phyloP scores from a whole-genome alignment of 2,113 vertebrate species.

The Cynopterus brachyotis region DNA sequence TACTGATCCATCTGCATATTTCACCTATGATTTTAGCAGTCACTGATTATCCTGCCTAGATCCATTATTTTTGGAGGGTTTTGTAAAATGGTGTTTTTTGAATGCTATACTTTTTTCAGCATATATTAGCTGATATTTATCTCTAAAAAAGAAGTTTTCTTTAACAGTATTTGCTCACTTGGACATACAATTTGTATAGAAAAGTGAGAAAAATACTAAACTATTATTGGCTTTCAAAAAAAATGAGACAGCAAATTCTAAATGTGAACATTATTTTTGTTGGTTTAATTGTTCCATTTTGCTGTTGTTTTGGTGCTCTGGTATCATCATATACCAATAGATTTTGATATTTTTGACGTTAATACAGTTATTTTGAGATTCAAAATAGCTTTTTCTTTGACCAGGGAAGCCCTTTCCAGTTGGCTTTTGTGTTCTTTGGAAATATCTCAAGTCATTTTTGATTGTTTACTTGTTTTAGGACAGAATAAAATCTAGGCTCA shows the following conservation, averaged over 20 bases:
- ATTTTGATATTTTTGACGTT: background rate
- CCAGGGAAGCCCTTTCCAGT: background rate
- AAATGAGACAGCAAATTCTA: background rate
- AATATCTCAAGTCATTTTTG: background rate
- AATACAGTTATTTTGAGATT: background rate
- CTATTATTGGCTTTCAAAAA: background rate
- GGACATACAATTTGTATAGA: background rate
- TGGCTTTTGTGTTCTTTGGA: background rate
- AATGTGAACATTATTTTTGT: background rate
- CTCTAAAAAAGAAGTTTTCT: background rate
- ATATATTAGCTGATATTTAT: background rate
- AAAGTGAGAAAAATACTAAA: background rate
- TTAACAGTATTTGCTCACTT: background rate
- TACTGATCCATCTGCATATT: background rate
- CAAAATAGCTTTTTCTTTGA: background rate
- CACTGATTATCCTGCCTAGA: background rate
- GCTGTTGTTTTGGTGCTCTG: background rate
- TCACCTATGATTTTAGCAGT: background rate
- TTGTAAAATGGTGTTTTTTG: background rate
- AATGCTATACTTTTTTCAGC: background rate
- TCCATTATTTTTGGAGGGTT: background rate
- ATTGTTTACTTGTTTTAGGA: background rate
- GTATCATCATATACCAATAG: background rate
- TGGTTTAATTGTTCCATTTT: background rate
- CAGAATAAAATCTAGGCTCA: background rate